phyloP scores from a whole-genome alignment of 1,140 invertebrate genomes.

The Tenebrio molitor region DNA sequence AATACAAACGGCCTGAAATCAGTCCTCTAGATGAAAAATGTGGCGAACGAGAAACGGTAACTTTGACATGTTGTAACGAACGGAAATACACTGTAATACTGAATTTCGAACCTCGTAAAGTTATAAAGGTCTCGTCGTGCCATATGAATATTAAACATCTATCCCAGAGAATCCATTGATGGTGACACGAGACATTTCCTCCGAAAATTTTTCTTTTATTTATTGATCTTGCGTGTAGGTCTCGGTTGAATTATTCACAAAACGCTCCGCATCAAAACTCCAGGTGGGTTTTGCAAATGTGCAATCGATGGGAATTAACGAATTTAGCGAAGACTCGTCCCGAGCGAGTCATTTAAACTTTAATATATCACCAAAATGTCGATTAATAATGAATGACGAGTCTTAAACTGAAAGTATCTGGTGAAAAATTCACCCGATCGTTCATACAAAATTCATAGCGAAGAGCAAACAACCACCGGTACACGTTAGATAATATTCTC shows the following conservation, averaged over 20 bases:
- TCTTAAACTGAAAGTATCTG: slow-evolving; percentile 25
- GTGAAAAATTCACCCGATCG: slow-evolving; percentile 34
- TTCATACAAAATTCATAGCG: not conserved
- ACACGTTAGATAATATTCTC: not conserved
- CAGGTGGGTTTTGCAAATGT: not conserved
- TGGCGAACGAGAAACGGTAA: not conserved
- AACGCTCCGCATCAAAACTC: not conserved
- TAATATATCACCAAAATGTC: slow-evolving; percentile 28
- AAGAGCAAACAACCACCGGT: not conserved
- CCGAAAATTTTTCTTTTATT: not conserved
- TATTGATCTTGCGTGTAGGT: not conserved
- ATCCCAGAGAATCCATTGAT: not conserved
- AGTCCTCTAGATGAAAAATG: slow-evolving; percentile 16
- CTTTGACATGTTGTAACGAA: slow-evolving; percentile 11
- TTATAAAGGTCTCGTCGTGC: slow-evolving; percentile 24
- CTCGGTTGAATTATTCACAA: slow-evolving; percentile 5
- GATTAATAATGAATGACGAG: slow-evolving; percentile 8
- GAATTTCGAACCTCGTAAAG: slow-evolving; percentile 11
- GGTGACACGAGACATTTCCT: slow-evolving; percentile 6
- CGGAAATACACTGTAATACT: slow-evolving; percentile 24
- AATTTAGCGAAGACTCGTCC: slow-evolving; percentile 1
- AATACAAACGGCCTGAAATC: slow-evolving; percentile 31
- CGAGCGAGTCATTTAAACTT: not conserved
- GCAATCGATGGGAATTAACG: slow-evolving; percentile 14
- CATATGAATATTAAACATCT: slow-evolving; percentile 24